Evolutionary conservation across 2,797 vertebrate species (phyloP).

Genomic region (Carduelis carduelis): DNA sequence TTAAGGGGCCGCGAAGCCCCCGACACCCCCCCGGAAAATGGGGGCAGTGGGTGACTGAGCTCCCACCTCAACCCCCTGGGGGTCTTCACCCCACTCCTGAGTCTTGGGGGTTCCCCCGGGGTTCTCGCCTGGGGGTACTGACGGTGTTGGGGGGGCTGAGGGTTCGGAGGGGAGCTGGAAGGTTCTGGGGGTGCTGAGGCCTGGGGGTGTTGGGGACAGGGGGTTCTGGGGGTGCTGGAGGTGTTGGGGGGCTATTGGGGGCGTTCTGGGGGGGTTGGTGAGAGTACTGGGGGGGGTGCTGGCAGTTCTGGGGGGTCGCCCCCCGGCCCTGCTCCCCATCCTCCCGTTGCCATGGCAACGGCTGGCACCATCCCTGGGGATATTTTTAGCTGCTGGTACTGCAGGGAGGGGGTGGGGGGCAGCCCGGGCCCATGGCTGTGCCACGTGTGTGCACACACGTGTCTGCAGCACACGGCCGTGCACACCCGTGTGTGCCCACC

Average conservation of each 20-base stretch:
- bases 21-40: too few species aligned
- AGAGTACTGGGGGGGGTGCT: not conserved
- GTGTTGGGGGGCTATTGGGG: not conserved
- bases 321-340: not conserved
- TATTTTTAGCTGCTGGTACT: constrained; percentile 33
- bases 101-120: accelerated
- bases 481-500: not conserved
- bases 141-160: too few species aligned
- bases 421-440: not conserved
- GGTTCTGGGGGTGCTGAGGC: too few species aligned
- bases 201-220: not conserved
- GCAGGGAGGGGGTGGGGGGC: not conserved
- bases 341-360: not conserved
- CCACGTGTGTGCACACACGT: not conserved
- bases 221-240: not conserved
- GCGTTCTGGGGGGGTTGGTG: not conserved
- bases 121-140: not conserved
- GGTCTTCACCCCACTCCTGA: too few species aligned
- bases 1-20: not conserved
- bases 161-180: too few species aligned
- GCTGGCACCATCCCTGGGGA: not conserved
- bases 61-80: too few species aligned
- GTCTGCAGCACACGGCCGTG: not conserved
- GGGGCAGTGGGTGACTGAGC: not conserved
- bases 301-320: not conserved